A percentile compares a stretch with the other conserved stretches of the same genome.
Evolutionary conservation across 1,140 invertebrate species (phyloP).

Genomic region (Parasteatoda tepidariorum): DNA sequence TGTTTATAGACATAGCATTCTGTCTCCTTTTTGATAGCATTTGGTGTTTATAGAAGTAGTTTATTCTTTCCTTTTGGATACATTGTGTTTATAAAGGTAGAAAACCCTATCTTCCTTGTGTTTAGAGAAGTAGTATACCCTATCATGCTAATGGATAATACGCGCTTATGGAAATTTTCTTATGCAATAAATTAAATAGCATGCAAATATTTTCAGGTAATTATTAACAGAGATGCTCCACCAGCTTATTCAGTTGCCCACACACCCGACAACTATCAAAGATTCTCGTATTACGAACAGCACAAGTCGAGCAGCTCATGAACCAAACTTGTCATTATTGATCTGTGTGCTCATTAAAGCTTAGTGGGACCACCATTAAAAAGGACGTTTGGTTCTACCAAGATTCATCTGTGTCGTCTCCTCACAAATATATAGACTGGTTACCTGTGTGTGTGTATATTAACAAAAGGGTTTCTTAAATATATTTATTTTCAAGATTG

Average conservation of each 20-base stretch:
- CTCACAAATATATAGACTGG: neutral
- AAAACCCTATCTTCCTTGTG: no score
- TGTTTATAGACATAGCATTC: no score
- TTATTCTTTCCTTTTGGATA: no score
- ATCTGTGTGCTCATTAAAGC: neutral
- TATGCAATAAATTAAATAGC: no score
- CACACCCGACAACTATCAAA: conserved; percentile 35
- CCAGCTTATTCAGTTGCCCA: conserved; percentile 45
- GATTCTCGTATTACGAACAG: conserved; percentile 32
- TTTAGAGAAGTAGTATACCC: no score
- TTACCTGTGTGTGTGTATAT: neutral
- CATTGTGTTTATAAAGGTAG: no score
- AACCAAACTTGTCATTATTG: neutral
- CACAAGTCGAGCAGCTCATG: conserved; percentile 1
- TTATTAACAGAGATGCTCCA: conserved; percentile 24
- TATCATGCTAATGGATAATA: no score
- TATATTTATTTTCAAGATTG: neutral
- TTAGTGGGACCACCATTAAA: neutral
- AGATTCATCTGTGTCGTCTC: neutral
- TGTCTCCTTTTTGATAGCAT: no score
- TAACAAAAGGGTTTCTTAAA: neutral
- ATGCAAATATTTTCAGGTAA: conserved; percentile 17
- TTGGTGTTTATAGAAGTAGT: no score
- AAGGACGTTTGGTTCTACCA: neutral
- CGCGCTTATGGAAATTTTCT: no score